A percentile compares a stretch with the other conserved stretches of the same genome.
Conservation (phyloP, 2,888 invertebrate species). For the Drosophila putrida region DNA sequence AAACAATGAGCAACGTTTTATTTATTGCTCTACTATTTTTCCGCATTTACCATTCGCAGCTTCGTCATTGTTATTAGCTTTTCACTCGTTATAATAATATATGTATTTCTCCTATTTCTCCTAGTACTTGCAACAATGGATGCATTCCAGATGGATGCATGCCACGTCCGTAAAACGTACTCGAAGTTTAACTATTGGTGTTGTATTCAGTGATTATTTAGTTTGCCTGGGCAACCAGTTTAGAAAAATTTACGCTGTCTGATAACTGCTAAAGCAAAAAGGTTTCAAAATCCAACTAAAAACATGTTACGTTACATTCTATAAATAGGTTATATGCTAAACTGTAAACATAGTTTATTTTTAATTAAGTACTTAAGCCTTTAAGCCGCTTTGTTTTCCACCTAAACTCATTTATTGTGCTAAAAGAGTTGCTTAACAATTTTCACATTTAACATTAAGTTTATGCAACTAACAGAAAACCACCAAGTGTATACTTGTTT, state of each 20-base stretch:
- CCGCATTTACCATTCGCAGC: neutral
- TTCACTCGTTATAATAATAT: constrained; percentile 9
- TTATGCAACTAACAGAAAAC: constrained; percentile 3
- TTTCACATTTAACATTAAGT: constrained; percentile 9
- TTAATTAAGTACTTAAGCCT: constrained; percentile 15
- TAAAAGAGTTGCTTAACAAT: constrained; percentile 10
- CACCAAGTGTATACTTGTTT: neutral
- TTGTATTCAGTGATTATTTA: constrained; percentile 53
- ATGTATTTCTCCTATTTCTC: constrained; percentile 10
- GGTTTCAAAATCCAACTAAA: constrained; percentile 8
- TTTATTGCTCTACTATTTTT: constrained; percentile 14
- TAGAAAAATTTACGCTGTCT: constrained; percentile 59
- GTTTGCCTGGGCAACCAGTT: constrained; percentile 48
- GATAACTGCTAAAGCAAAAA: constrained; percentile 40
- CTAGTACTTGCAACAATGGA: constrained; percentile 15
- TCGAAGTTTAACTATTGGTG: constrained; percentile 49
- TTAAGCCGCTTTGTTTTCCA: constrained; percentile 21
- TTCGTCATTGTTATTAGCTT: constrained; percentile 10
- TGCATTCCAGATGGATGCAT: neutral
- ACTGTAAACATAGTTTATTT: constrained; percentile 16
- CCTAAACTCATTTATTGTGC: constrained; percentile 19
- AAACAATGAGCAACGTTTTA: constrained; percentile 69
- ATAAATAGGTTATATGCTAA: constrained; percentile 11
- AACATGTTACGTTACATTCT: constrained; percentile 15
- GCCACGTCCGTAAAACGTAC: neutral